A percentile compares a stretch with the other conserved stretches of the same genome.
Conservation (phyloP, 2,888 invertebrate species). For the Holacanthella duospinosa region DNA sequence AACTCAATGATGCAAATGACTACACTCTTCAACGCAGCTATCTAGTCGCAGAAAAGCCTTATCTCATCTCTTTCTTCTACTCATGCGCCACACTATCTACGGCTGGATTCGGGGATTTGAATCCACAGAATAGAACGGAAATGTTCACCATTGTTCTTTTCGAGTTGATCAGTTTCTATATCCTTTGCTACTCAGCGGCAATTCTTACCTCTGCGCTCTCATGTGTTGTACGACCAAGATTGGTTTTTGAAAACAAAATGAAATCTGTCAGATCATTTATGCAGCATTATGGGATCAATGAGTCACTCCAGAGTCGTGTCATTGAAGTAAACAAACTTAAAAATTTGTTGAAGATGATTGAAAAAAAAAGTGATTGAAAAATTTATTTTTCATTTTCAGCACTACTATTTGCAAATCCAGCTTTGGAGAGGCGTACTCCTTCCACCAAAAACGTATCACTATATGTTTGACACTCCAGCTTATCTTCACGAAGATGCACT, state of each 20-base stretch:
- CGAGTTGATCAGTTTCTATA: conserved; percentile 20
- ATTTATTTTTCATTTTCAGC: too few species aligned
- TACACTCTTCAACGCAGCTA: conserved; percentile 3
- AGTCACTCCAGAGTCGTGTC: conserved; percentile 17
- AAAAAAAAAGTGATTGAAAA: too few species aligned
- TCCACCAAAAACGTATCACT: conserved; percentile 12
- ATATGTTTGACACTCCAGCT: conserved; percentile 21
- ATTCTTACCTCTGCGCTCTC: conserved; percentile 22
- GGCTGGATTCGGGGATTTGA: conserved; percentile 31
- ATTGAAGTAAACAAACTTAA: conserved; percentile 7
- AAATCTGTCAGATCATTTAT: conserved; percentile 19
- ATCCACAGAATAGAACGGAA: conserved; percentile 20
- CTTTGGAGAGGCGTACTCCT: conserved; percentile 19
- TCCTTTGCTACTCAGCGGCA: conserved; percentile 22
- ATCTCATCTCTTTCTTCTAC: conserved; percentile 18
- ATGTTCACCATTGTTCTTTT: conserved; percentile 15
- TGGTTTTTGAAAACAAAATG: conserved; percentile 25
- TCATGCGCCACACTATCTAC: conserved; percentile 24
- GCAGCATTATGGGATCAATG: conserved; percentile 17
- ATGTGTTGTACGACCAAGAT: conserved; percentile 24
- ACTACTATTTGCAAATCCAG: conserved; percentile 15
- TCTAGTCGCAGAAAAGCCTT: not conserved
- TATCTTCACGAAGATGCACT: conserved; percentile 19
- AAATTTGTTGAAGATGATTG: too few species aligned
- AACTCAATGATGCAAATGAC: conserved; percentile 6